These are phyloP conservation scores for Podargus strigoides DNA, from an alignment of 2,797 vertebrate genomes.

Conservation along the genomic window DNA sequence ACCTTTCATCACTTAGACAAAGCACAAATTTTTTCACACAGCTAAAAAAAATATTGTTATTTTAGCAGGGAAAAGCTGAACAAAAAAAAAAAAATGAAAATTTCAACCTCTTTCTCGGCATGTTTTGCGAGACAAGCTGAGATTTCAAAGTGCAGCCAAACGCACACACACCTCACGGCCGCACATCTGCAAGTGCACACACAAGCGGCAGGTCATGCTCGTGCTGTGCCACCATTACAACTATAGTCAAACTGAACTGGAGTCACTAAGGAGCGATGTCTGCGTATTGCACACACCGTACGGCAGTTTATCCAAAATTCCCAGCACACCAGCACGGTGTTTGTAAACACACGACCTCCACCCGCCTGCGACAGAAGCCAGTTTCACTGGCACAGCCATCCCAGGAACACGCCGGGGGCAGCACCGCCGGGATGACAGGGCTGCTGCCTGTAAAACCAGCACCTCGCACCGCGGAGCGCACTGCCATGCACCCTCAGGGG, in stretches of 20 bases:
- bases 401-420: neutral
- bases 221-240: neutral
- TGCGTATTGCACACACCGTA: rapidly evolving
- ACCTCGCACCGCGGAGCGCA: neutral
- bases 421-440: neutral
- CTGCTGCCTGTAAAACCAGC: neutral
- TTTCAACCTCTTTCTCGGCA: neutral
- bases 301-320: neutral
- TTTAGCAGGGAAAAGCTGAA: neutral
- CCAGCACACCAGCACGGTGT: neutral
- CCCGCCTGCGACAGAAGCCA: neutral
- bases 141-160: neutral
- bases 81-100: neutral
- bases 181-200: rapidly evolving
- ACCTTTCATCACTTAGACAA: neutral
- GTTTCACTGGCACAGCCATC: neutral
- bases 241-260: neutral
- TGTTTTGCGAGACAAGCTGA: neutral
- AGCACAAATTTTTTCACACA: neutral
- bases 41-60: neutral
- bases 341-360: neutral
- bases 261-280: neutral
- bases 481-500: rapidly evolving
- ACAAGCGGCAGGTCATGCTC: neutral
- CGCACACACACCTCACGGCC: rapidly evolving